phyloP scores from a whole-genome alignment of 1,140 invertebrate species.

The Drosophila prosaltans region DNA sequence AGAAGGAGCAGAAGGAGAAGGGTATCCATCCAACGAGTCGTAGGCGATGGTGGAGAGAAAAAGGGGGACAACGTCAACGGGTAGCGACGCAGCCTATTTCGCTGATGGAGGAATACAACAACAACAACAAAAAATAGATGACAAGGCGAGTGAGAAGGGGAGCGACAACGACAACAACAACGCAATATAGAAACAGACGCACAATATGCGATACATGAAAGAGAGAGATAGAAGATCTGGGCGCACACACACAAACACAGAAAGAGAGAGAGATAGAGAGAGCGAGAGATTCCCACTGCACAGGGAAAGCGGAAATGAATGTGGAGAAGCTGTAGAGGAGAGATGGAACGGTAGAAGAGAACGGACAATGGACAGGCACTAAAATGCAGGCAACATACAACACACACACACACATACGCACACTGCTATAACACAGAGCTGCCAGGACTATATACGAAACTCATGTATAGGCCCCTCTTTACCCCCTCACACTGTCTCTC shows the following conservation, averaged over 20 bases:
- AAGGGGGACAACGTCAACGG: slow-evolving; percentile 16
- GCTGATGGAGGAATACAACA: slow-evolving; percentile 32
- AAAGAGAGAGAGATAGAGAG: slow-evolving; percentile 5
- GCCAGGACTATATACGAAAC: slow-evolving; percentile 59
- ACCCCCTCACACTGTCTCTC: background rate
- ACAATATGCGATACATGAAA: slow-evolving; percentile 57
- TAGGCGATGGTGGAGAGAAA: slow-evolving; percentile 8
- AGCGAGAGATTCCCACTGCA: background rate
- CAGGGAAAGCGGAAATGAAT: slow-evolving; percentile 21
- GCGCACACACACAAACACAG: background rate
- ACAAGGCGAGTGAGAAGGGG: background rate
- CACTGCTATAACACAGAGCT: slow-evolving; percentile 34
- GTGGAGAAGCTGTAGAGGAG: background rate
- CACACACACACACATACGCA: slow-evolving; percentile 13
- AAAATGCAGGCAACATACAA: slow-evolving; percentile 60
- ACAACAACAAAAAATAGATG: slow-evolving; percentile 29
- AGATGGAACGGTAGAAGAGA: slow-evolving; percentile 10
- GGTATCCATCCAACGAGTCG: background rate
- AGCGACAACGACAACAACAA: slow-evolving; percentile 11
- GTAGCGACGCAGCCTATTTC: slow-evolving; percentile 58
- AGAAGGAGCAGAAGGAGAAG: slow-evolving; percentile 11
- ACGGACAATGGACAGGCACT: slow-evolving; percentile 55
- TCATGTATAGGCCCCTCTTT: slow-evolving; percentile 63
- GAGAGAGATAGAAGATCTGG: background rate
- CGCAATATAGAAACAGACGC: slow-evolving; percentile 43